Conservation (phyloP, 2,113 vertebrate genomes). For the Talpa occidentalis region DNA sequence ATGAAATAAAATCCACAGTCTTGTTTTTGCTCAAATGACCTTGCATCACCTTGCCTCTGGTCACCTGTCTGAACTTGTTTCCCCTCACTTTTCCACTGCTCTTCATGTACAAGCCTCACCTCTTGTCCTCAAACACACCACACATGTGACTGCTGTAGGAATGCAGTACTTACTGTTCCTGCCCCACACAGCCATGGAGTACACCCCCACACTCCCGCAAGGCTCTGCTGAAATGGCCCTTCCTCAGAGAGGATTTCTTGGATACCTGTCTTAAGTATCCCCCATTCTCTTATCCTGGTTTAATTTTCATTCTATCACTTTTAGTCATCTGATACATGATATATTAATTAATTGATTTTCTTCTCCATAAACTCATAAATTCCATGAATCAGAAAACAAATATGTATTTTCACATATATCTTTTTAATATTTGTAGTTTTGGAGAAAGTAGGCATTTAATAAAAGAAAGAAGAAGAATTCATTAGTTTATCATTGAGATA, state of each 20-base stretch:
- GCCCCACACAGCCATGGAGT: fast-evolving
- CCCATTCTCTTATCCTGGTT: neutral
- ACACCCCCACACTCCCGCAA: neutral
- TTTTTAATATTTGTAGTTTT: neutral
- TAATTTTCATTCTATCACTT: neutral
- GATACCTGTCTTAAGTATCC: neutral
- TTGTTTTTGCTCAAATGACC: neutral
- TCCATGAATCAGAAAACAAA: neutral
- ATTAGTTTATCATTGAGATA: neutral
- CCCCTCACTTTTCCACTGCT: neutral
- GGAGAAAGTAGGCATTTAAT: neutral
- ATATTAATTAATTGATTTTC: neutral
- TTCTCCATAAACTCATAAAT: neutral
- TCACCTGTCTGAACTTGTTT: neutral
- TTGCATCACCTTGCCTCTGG: neutral
- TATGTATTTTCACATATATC: neutral
- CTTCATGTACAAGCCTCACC: neutral
- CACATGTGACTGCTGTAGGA: neutral
- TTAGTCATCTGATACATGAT: neutral
- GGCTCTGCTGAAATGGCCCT: neutral
- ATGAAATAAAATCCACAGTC: neutral
- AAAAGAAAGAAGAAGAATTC: neutral
- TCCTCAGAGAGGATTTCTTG: neutral
- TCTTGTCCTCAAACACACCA: neutral
- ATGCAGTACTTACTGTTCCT: neutral